Evolutionary conservation across 2,888 invertebrate genomes (phyloP), one percentile per base, ranked within the genome.

Genomic region (Eugnorisma glareosa): DNA sequence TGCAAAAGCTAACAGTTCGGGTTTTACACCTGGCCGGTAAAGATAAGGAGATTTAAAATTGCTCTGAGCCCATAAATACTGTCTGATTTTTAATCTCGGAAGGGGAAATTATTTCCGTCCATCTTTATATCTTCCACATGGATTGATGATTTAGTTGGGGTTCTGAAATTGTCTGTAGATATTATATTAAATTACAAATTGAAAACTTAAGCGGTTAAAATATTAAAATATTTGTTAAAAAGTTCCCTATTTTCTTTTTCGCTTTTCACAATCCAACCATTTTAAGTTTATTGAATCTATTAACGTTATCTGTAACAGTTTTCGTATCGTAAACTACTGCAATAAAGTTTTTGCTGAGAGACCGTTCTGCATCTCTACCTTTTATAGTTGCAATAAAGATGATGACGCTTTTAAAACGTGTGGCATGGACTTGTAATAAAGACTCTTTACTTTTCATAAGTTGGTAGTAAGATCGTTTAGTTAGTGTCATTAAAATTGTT

Each of bases 21-120:
- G 88, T 93, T 94, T 92, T 92, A 92, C 94, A 96, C 94, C 94
- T 94, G 95, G 93, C 90, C 90, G 85, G 89, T 86, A 89, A 89
- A 92, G 93, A 94, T 94, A 93, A 93, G 91, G 82, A 91, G 92
- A 92, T 93, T 93, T 92, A 91, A 91, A 90, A 92, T 91, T 89
- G 89, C 86, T 86, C 84, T 86, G 79, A 87, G 85, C 78, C 83
- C 85, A 83, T 90, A 89, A 90, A 90, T 88, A 86, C 81, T 82
- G 85, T 85, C 87, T 86, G 88, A 90, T 89, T 89, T 84, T 80
- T 82, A 84, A 87, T 89, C 87, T 87, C 64, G 57, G 73, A 82
- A 74, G 69, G 72, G 83, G 78, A 77, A 85, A 86, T 86, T 81
- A 77, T 75, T 79, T 78, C 69, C 54, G 48, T 67, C 54, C 73